A percentile compares a stretch with the other conserved stretches of the same genome.
Evolutionary conservation across 64 coral and sea anemone genomes (phyloP).

Genomic region (Dendrophyllia cribrosa): DNA sequence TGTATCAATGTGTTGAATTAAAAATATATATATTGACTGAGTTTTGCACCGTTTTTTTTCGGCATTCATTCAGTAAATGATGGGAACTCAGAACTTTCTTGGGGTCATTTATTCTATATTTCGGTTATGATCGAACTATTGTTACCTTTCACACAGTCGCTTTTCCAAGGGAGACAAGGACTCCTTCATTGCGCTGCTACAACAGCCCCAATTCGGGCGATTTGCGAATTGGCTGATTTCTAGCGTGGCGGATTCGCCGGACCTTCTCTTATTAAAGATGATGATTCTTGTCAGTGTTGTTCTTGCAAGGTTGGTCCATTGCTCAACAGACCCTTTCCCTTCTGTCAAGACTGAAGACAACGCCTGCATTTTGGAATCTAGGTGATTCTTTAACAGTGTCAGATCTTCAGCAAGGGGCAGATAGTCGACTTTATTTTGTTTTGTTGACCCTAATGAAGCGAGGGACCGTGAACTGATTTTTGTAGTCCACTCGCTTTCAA

Average conservation of each 20-base stretch:
- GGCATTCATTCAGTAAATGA: too few relatives aligned
- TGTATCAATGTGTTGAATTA: too few relatives aligned
- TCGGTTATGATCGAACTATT: too few relatives aligned
- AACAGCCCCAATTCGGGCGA: too few relatives aligned
- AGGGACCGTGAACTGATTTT: slow-evolving; percentile 29
- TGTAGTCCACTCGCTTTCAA: slow-evolving; percentile 38
- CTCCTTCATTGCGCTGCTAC: too few relatives aligned
- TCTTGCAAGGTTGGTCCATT: slow-evolving; percentile 46
- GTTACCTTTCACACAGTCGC: too few relatives aligned
- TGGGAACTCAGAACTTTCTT: too few relatives aligned
- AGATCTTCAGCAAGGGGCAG: slow-evolving; percentile 38
- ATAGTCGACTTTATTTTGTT: slow-evolving; percentile 27
- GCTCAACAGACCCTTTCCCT: background rate
- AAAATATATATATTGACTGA: too few relatives aligned
- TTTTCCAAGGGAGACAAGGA: too few relatives aligned
- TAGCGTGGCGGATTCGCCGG: slow-evolving; percentile 29
- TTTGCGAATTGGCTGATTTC: too few relatives aligned
- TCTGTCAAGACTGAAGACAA: background rate
- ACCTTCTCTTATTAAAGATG: slow-evolving; percentile 55
- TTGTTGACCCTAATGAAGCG: background rate
- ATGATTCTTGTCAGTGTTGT: slow-evolving; percentile 38
- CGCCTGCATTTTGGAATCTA: background rate
- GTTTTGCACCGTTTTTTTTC: too few relatives aligned
- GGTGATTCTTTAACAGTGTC: background rate
- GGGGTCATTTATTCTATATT: too few relatives aligned